Evolutionary conservation across 2,113 vertebrate species (phyloP).

Genomic region (Aspiorhynchus laticeps): DNA sequence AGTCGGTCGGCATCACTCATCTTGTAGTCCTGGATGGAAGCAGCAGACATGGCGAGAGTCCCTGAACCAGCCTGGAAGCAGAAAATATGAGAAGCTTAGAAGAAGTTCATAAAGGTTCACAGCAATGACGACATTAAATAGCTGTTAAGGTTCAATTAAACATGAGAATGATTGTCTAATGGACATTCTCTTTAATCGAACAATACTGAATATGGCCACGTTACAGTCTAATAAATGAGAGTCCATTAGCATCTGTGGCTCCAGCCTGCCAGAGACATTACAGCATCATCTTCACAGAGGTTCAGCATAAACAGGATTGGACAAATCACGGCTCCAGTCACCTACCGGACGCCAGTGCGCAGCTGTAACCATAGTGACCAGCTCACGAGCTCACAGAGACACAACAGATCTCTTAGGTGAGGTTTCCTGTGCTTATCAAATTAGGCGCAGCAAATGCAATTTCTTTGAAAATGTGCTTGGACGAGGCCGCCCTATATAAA

Average conservation of each 20-base stretch:
- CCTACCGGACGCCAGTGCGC: slow-evolving; percentile 5
- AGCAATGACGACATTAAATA: neutral
- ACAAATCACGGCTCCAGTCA: slow-evolving; percentile 35
- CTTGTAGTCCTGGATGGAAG: slow-evolving; percentile 81
- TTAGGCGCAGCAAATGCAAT: slow-evolving; percentile 39
- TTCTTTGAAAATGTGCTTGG: slow-evolving; percentile 15
- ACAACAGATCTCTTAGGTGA: slow-evolving; percentile 14
- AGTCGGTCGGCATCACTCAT: slow-evolving; percentile 85
- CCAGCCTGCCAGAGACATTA: slow-evolving; percentile 25
- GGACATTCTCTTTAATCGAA: neutral
- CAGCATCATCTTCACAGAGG: slow-evolving; percentile 22
- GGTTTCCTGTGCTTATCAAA: slow-evolving; percentile 18
- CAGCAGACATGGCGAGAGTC: slow-evolving; percentile 80
- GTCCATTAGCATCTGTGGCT: slow-evolving; percentile 32
- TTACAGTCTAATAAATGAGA: neutral
- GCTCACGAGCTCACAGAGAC: slow-evolving; percentile 35
- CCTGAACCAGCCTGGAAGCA: slow-evolving; percentile 81
- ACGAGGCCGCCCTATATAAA: neutral
- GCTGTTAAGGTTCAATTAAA: neutral
- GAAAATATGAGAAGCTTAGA: neutral
- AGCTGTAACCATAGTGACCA: slow-evolving; percentile 40
- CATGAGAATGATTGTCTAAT: neutral
- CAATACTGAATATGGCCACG: neutral
- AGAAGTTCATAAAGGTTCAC: neutral
- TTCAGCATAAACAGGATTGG: slow-evolving; percentile 1